Evolutionary conservation across 2,113 vertebrate genomes (phyloP), one percentile per base, ranked within the genome.

Genomic region (Pitta sordida): DNA sequence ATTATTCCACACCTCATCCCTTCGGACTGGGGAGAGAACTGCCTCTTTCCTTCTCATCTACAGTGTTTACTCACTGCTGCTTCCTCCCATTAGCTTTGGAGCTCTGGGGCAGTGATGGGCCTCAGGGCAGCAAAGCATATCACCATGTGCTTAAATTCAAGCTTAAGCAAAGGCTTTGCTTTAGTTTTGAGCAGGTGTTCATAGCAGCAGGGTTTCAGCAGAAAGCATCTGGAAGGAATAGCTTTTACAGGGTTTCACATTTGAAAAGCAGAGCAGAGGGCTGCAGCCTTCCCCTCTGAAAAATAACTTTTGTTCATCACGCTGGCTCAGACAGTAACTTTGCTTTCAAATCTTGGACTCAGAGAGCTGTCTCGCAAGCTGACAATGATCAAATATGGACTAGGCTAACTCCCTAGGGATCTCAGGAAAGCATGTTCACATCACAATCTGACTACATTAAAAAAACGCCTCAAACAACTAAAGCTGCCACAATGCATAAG

Each of bases 381-480:
- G 70, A 85, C 48, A 75, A 62, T 83, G 79, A 92, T 86, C 84
- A 83, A 94, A 94, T 76, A 76, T 18, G 58, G 51, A 90, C 55
- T 3, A 5, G 43, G 41, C 68, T 83, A 77, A 81, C 64, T 92
- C 91, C 76, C 62, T 3, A 15, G 79, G 48, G 87, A 94, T 83
- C 68, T 91, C 79, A 56, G 75, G 73, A 90, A 93, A 94, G 48
- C 78, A 43, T 32, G 55, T 86, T 92, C 59, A 73, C 20, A 13
- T 93, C 71, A 67, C 68, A 87, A 91, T 91, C 90, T 94, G 82
- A 95, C 87, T 49, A 55, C 37, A 8, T 16, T 69, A 62, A 74
- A 74, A 43, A 74, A 22, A 5, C 0, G 3, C 15, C 46, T 30
- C 44, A 46, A 60, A 27, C 43, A 68, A 30, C 80, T 89, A 84